A percentile compares a stretch with the other conserved stretches of the same genome.
phyloP scores from a whole-genome alignment of 2,113 vertebrate genomes.

The Nettapus auritus region DNA sequence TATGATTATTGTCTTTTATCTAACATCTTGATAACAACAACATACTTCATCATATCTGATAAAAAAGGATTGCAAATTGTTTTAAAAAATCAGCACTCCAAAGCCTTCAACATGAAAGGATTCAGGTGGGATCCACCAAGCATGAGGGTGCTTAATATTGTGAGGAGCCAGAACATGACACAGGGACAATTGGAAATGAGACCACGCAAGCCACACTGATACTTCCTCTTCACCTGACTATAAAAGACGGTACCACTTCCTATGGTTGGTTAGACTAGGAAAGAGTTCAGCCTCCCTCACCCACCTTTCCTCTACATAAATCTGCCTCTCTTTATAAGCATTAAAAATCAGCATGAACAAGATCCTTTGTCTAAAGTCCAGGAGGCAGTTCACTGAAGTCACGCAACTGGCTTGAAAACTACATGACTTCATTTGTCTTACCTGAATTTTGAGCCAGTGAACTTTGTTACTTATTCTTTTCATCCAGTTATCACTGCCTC shows the following conservation, averaged over 20 bases:
- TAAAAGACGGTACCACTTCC: not conserved
- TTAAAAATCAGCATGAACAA: not conserved
- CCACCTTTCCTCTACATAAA: not conserved
- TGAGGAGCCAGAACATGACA: not conserved
- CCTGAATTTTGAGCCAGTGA: not conserved
- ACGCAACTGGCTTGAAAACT: not conserved
- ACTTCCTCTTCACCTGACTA: not conserved
- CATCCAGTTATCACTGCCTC: not conserved
- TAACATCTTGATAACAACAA: not conserved
- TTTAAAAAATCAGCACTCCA: not conserved
- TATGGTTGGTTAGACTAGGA: not conserved
- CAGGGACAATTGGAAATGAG: not conserved
- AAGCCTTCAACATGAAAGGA: not conserved
- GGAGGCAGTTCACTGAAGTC: not conserved
- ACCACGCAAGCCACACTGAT: not conserved
- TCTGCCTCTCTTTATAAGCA: not conserved
- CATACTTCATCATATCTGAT: not conserved
- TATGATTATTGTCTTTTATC: not conserved
- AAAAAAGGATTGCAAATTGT: not conserved
- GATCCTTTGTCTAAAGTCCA: not conserved
- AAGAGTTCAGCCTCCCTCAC: not conserved
- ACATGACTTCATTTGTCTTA: not conserved
- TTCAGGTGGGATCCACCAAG: not conserved
- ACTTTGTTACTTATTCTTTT: not conserved
- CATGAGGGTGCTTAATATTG: not conserved